A percentile compares a stretch with the other conserved stretches of the same genome.
These are phyloP conservation scores for Oenanthe oenanthe DNA, from an alignment of 2,113 vertebrate genomes.

Conservation along the genomic window DNA sequence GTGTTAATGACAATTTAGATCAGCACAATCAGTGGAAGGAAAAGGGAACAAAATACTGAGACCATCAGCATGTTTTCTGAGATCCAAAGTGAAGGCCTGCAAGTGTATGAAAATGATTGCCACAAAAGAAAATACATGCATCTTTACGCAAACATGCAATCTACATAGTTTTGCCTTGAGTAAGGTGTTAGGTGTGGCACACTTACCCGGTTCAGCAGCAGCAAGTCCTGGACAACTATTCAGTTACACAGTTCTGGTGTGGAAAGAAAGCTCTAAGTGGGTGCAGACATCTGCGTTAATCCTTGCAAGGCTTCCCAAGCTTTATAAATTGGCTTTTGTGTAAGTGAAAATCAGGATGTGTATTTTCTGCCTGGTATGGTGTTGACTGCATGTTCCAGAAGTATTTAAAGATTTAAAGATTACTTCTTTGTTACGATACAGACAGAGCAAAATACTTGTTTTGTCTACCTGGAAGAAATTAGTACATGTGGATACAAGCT, in stretches of 20 bases:
- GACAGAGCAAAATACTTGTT: background rate
- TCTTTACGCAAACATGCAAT: background rate
- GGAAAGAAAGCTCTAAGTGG: constrained; percentile 12
- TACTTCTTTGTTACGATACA: background rate
- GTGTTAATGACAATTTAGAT: background rate
- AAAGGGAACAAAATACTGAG: background rate
- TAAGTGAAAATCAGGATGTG: constrained; percentile 2
- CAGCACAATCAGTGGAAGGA: background rate
- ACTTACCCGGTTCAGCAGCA: background rate
- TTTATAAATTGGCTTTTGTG: constrained; percentile 10
- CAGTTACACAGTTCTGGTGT: background rate
- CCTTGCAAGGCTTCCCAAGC: background rate
- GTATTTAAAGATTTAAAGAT: constrained; percentile 1
- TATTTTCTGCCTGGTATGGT: background rate
- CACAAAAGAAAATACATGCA: background rate
- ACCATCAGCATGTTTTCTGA: background rate
- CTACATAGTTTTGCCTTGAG: background rate
- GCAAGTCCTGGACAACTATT: background rate
- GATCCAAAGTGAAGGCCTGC: background rate
- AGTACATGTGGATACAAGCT: background rate
- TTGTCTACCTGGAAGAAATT: background rate
- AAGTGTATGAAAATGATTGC: background rate
- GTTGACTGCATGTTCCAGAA: background rate
- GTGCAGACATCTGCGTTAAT: constrained; percentile 32
- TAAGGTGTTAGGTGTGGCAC: background rate